A percentile compares a stretch with the other conserved stretches of the same genome.
Conservation (phyloP, 2,888 invertebrate species). For the Catocala sponsa region DNA sequence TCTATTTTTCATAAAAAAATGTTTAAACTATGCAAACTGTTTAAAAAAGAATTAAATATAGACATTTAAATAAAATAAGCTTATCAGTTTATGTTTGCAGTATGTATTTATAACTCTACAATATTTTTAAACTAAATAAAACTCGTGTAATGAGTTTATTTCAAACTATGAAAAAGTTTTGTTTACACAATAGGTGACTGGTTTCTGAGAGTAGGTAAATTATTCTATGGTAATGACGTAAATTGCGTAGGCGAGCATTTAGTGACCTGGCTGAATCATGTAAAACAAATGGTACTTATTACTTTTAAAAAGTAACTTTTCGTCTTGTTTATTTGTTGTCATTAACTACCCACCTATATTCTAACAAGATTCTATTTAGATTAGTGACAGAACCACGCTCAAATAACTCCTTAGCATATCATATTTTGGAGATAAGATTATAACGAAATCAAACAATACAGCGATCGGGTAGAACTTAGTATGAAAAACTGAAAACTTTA, state of each 20-base stretch:
- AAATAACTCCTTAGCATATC: constrained; percentile 28
- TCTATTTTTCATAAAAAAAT: no score
- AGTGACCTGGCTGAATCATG: constrained; percentile 9
- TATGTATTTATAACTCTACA: no score
- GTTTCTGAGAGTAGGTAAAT: background rate
- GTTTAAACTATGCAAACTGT: no score
- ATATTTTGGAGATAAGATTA: constrained; percentile 64
- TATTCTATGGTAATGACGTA: constrained; percentile 7
- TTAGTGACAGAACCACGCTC: constrained; percentile 46
- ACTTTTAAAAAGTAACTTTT: background rate
- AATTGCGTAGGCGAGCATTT: constrained; percentile 16
- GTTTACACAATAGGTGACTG: background rate
- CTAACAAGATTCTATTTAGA: constrained; percentile 42
- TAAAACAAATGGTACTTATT: constrained; percentile 6
- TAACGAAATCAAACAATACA: constrained; percentile 66
- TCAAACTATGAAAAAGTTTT: no score
- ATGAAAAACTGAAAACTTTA: constrained; percentile 46
- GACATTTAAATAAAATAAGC: no score
- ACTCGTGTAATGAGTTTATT: no score
- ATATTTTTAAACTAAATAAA: no score
- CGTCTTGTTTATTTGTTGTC: constrained; percentile 3
- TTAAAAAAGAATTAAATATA: no score
- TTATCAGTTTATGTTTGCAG: no score
- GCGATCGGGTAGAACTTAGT: constrained; percentile 55
- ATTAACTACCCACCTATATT: constrained; percentile 37